Conservation (phyloP, 2,888 invertebrate species). For the Chymomyza procnemis region DNA sequence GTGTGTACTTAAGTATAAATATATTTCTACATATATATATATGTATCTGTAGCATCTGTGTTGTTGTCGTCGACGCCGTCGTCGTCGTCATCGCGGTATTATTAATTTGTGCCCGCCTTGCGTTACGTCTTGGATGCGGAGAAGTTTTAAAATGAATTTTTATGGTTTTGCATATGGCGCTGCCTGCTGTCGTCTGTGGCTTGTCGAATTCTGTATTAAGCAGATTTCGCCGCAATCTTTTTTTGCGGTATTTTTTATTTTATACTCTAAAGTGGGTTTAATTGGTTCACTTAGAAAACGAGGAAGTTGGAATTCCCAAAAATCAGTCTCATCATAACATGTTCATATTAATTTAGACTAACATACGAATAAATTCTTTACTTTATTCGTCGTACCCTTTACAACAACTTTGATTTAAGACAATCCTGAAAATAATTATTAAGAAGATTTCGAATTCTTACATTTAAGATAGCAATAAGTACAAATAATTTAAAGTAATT, state of each 20-base stretch:
- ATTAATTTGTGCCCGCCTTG: constrained; percentile 59
- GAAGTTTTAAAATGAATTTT: constrained; percentile 58
- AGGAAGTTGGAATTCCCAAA: background rate
- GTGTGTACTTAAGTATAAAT: background rate
- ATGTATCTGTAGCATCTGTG: background rate
- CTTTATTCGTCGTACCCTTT: too few relatives aligned
- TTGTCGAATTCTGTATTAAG: background rate
- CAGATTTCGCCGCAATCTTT: constrained; percentile 31
- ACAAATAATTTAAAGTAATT: too few relatives aligned
- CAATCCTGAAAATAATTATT: too few relatives aligned
- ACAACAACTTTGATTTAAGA: too few relatives aligned
- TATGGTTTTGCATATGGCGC: constrained; percentile 45
- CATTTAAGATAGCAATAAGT: too few relatives aligned
- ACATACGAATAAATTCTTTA: too few relatives aligned
- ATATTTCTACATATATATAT: constrained; percentile 6
- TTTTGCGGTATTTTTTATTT: constrained; percentile 62
- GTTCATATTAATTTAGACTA: too few relatives aligned
- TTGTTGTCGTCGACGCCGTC: constrained; percentile 33
- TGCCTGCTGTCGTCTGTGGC: background rate
- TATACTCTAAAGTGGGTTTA: constrained; percentile 17
- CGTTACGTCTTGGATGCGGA: constrained; percentile 46
- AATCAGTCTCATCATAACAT: too few relatives aligned
- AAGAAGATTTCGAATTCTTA: too few relatives aligned
- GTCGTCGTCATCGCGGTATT: constrained; percentile 32
- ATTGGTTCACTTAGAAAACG: background rate